Evolutionary conservation across 1,140 invertebrate genomes (phyloP), one percentile per base, ranked within the genome.

Genomic region (Coelopa frigida): DNA sequence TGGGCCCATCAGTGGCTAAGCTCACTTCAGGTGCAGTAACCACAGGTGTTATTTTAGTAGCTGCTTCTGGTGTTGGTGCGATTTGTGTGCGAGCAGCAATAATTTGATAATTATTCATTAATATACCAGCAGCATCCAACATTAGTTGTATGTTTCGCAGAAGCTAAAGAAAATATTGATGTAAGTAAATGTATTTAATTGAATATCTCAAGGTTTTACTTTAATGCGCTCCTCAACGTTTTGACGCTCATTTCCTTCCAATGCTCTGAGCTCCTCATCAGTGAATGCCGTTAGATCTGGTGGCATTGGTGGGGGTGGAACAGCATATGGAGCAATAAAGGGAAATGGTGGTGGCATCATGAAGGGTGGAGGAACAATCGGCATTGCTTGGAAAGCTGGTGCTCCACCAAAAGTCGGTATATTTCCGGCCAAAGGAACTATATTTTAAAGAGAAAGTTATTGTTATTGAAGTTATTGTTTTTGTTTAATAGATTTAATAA

Each of bases 171-270:
- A 29, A 20, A 39, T 35, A 49, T 26, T n/a, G 3, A 8, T 45
- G 23, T 12, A 18, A 5, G 12, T 20, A 44, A 29, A n/a, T n/a
- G n/a, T n/a, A n/a, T n/a, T n/a, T n/a, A n/a, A n/a, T n/a, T n/a
- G n/a, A n/a, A n/a, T n/a, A 5, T 14, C 11, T 29, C 24, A n/a
- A 29, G 31, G 8, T 42, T 12, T 24, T 38, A 78, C 76, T 68
- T 81, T 80, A 42, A 99, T 82, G 46, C 96, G 76, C 5, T 92
- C 90, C 66, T 97, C 92, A 21, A 98, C 78, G 54, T 91, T 84
- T 57, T 83, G 77, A 53, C 94, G 75, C 54, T 92, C 81, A 46
- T 80, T 80, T 21, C 92, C 91, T 70, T 98, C 96, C 83, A 98
- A 83, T 18, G 77, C 73, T 49, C 77, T 73, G 22, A 99, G 72